Percentiles rank a stretch among this genome's conserved stretches.
Evolutionary conservation across 1,140 invertebrate species (phyloP).

Genomic region (Papilio dardanus): DNA sequence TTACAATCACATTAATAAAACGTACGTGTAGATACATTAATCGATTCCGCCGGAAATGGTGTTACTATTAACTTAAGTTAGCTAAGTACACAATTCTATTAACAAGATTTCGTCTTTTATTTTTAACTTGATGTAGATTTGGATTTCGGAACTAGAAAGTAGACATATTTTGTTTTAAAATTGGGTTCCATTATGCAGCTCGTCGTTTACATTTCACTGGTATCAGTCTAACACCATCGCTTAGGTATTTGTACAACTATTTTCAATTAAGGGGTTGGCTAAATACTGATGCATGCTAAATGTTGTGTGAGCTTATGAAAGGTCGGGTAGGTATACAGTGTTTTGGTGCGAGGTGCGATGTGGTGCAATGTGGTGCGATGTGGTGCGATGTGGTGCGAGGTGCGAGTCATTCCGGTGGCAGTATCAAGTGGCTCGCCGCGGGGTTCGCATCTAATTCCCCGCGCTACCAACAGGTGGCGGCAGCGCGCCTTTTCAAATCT

Average conservation of each 20-base stretch:
- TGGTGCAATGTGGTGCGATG: too few relatives aligned
- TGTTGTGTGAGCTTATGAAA: background rate
- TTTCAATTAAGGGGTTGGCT: background rate
- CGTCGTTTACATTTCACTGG: background rate
- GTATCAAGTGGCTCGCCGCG: conserved; percentile 75
- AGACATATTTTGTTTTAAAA: background rate
- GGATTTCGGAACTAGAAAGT: background rate
- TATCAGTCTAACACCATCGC: too few relatives aligned
- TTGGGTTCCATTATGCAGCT: background rate
- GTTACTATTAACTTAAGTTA: conserved; percentile 1
- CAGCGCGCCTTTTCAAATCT: conserved; percentile 77
- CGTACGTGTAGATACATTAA: background rate
- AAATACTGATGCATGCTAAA: background rate
- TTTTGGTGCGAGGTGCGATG: background rate
- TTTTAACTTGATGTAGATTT: background rate
- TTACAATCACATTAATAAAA: conserved; percentile 10
- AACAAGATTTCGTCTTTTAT: background rate
- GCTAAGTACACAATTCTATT: conserved; percentile 9
- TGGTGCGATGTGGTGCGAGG: too few relatives aligned
- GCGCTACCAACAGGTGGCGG: conserved; percentile 81
- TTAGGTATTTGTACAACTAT: background rate
- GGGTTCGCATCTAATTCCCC: conserved; percentile 78
- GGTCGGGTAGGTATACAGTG: background rate
- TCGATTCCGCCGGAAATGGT: conserved; percentile 8
- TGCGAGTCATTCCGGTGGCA: conserved; percentile 78